phyloP scores from a whole-genome alignment of 2,797 vertebrate species.

The Argya squamiceps region DNA sequence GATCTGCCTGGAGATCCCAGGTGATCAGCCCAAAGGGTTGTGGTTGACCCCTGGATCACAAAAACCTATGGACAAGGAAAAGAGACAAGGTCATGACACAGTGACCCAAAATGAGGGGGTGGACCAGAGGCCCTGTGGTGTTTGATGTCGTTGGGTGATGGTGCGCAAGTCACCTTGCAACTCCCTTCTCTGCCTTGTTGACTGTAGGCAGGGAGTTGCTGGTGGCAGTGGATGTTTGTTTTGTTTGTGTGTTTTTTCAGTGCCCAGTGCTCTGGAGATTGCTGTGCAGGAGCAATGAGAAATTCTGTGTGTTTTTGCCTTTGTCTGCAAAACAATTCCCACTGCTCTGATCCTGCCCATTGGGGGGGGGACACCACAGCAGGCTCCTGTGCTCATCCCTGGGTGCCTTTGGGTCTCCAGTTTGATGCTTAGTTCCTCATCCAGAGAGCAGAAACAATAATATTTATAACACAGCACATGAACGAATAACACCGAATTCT shows the following conservation, averaged over 20 bases:
- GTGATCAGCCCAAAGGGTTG: background rate
- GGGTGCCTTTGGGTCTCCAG: background rate
- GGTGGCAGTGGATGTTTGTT: background rate
- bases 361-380: background rate
- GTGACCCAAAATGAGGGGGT: background rate
- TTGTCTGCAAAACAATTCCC: background rate
- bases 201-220: background rate
- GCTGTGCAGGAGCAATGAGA: background rate
- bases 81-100: rapidly evolving
- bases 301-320: background rate
- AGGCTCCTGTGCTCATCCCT: background rate
- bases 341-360: background rate
- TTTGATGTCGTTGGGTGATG: background rate
- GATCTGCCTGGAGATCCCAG: background rate
- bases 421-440: background rate
- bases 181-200: background rate
- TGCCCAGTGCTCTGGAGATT: background rate
- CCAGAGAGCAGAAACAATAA: conserved; percentile 13
- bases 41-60: background rate
- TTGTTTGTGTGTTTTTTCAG: background rate
- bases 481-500: background rate
- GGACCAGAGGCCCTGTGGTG: background rate
- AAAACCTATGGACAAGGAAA: background rate
- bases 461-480: background rate
- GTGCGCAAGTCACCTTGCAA: background rate